Evolutionary conservation across 2,797 vertebrate species (phyloP).

Genomic region (Gallirallus australis): DNA sequence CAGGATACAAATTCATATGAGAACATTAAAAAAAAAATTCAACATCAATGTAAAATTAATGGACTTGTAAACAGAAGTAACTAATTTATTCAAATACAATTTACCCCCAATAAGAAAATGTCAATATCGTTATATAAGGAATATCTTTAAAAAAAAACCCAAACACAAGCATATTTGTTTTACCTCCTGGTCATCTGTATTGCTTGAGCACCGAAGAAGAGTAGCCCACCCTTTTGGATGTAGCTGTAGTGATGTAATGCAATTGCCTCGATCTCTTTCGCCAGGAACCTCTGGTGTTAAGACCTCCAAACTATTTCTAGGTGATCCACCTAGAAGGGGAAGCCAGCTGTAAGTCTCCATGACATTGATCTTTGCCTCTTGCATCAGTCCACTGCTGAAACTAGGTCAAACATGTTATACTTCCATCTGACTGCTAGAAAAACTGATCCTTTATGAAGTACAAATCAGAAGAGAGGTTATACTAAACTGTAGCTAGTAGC

Average conservation of each 20-base stretch:
- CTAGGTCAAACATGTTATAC: neutral
- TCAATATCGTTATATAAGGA: neutral
- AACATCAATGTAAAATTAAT: neutral
- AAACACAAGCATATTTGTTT: neutral
- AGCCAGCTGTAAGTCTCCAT: neutral
- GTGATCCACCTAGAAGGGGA: slow-evolving; percentile 85
- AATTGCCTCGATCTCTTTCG: slow-evolving; percentile 94
- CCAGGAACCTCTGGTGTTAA: slow-evolving; percentile 93
- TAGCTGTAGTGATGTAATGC: slow-evolving; percentile 97
- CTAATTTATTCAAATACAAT: neutral
- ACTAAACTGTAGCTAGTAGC: neutral
- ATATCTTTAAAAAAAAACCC: rapidly evolving
- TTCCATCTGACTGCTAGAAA: neutral
- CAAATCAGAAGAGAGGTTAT: neutral
- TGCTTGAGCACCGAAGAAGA: slow-evolving; percentile 96
- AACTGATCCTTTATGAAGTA: rapidly evolving
- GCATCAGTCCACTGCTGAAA: neutral
- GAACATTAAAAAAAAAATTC: neutral
- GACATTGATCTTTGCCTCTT: neutral
- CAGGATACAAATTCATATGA: neutral
- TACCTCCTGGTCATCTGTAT: slow-evolving; percentile 98
- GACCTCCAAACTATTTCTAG: slow-evolving; percentile 96
- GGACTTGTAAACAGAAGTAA: neutral
- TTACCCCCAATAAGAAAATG: neutral
- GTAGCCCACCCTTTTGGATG: slow-evolving; percentile 98